These are phyloP conservation scores for Calyptomena viridis DNA, from an alignment of 2,113 vertebrate species.

Conservation along the genomic window DNA sequence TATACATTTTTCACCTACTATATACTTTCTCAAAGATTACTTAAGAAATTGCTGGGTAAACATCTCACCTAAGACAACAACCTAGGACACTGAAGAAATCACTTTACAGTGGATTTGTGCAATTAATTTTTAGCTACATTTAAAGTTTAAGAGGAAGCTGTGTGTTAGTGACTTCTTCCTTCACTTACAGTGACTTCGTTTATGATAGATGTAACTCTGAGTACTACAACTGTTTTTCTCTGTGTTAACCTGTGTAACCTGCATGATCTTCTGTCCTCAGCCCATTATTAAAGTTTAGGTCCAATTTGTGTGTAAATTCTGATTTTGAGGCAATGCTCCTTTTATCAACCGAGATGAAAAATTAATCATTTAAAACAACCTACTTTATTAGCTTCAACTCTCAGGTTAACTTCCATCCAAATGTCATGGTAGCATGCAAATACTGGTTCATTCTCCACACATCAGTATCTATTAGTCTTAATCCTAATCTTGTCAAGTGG, in stretches of 20 bases:
- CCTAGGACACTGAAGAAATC: background rate
- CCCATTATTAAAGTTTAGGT: background rate
- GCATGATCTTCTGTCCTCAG: background rate
- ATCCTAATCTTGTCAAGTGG: background rate
- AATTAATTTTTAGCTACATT: background rate
- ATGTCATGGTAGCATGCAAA: background rate
- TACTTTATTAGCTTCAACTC: background rate
- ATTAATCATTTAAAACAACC: accelerated
- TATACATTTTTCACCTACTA: background rate
- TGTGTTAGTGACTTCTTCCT: background rate
- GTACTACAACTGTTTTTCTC: background rate
- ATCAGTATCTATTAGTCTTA: background rate
- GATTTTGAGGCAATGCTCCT: background rate
- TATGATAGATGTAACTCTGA: background rate
- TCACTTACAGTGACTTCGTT: background rate
- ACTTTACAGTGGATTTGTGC: background rate
- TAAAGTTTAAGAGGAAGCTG: background rate
- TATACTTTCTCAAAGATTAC: background rate
- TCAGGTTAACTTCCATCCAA: background rate
- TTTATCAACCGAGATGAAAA: background rate
- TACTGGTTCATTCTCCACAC: background rate
- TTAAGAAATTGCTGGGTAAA: background rate
- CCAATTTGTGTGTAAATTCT: background rate
- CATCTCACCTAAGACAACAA: background rate
- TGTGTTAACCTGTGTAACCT: background rate